Conservation (phyloP, 1,140 invertebrate genomes). For the Drosophila murphyi region DNA sequence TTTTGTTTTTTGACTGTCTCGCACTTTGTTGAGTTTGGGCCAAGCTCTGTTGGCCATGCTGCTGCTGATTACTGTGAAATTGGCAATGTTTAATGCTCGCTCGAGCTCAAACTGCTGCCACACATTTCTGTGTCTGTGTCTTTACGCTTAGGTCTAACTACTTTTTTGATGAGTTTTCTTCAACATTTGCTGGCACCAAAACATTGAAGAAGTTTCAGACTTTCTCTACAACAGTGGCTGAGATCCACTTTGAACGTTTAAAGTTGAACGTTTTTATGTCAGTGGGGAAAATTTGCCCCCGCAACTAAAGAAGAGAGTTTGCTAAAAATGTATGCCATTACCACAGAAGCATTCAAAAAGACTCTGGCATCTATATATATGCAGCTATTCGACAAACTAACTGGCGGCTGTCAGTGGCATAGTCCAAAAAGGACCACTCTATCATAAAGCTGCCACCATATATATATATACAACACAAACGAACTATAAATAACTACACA, state of each 20-base stretch:
- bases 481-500: too few species aligned
- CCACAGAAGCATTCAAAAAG: background rate
- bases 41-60: slow-evolving; percentile 42
- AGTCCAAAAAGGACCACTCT: too few species aligned
- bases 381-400: background rate
- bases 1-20: slow-evolving; percentile 1
- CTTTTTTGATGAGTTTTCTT: slow-evolving; percentile 78
- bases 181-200: slow-evolving; percentile 26
- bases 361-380: background rate
- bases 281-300: slow-evolving; percentile 1
- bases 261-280: slow-evolving; percentile 15
- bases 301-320: slow-evolving; percentile 27
- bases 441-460: too few species aligned
- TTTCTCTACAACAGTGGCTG: slow-evolving; percentile 53
- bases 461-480: too few species aligned
- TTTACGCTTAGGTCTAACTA: slow-evolving; percentile 58
- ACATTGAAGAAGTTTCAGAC: slow-evolving; percentile 44
- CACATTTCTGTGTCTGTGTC: slow-evolving; percentile 58
- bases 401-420: too few species aligned
- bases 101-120: slow-evolving; percentile 40
- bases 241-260: slow-evolving; percentile 3
- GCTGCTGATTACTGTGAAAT: slow-evolving; percentile 77
- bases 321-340: slow-evolving; percentile 4
- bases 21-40: slow-evolving; percentile 30
- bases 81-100: slow-evolving; percentile 77